Evolutionary conservation across 2,797 vertebrate genomes (phyloP).

Genomic region (Micromesistius poutassou): DNA sequence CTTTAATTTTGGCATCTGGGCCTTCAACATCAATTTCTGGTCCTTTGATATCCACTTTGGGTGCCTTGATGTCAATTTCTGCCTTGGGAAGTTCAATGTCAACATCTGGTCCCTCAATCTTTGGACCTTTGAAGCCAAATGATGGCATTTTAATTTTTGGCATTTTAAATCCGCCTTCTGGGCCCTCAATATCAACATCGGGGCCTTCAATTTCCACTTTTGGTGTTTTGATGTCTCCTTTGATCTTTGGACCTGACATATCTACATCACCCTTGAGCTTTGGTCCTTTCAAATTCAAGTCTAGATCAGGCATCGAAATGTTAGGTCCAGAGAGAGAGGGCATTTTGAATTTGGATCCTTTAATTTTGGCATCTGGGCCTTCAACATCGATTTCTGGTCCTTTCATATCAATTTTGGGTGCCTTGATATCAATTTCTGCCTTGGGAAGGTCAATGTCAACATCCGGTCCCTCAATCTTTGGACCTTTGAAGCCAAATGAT

Average conservation of each 20-base stretch:
- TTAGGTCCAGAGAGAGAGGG: too few species aligned
- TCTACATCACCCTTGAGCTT: not conserved
- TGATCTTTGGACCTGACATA: not conserved
- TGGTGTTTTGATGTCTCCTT: not conserved
- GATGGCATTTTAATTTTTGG: conserved; percentile 42
- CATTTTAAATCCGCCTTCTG: conserved; percentile 33
- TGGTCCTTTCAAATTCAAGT: conserved; percentile 37
- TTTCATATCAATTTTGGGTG: too few species aligned
- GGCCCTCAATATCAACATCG: not conserved
- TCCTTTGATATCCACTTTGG: not conserved
- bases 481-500: too few species aligned
- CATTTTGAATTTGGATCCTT: too few species aligned
- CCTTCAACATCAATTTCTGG: conserved; percentile 14
- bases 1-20: conserved; percentile 21
- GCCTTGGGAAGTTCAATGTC: not conserved
- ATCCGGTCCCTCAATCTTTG: too few species aligned
- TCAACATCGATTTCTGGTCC: too few species aligned
- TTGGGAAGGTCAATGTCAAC: too few species aligned
- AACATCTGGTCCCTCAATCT: not conserved
- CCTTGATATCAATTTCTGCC: too few species aligned
- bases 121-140: not conserved
- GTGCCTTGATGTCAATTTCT: not conserved
- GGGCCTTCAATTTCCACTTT: not conserved
- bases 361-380: too few species aligned
- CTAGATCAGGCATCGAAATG: not conserved